Base-by-base conservation (phyloP, 1,140 invertebrate genomes). In the Drosophila mojavensis region DNA sequence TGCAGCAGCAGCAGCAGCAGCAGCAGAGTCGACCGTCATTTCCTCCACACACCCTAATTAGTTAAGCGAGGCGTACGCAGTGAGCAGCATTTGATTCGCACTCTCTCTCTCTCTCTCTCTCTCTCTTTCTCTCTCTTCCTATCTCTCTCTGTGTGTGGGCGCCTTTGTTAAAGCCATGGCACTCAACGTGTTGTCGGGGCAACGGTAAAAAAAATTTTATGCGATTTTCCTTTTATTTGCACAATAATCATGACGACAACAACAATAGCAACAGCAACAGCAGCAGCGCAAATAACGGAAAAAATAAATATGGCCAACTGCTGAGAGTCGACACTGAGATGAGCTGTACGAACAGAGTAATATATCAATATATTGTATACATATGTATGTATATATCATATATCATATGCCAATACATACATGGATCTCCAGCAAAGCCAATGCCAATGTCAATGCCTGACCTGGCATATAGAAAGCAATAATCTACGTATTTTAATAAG, bases 41-140 rank as follows among this genome's bases (percentile, higher is more conserved):
- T 82, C 62, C 76, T 82, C 83, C 83, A 86, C 72, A 88, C 83
- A 66, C 76, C 83, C 84, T 88, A 88, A 88, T 88, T 88, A 88
- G 83, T 82, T 83, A 83, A 88, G 76, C 79, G 83, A 86, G 75
- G 83, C 83, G 63, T 80, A 68, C 65, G 65, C 68, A 62, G 65
- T 64, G 66, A 79, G 48, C 72, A 73, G 53, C 15, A 20, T 67
- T 67, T 73, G 63, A 28, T 17, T 7, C 26, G 10, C 55, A 20
- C 28, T 10, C 17, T 13, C 5, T 28, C 30, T 33, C 9, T 5
- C 33, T 36, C 9, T 5, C 33, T 33, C 5, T 33, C 9, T 5
- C 1, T 36, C 9, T 1, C 2, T 10, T n/a, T 24, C 48, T 24
- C 30, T 10, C 48, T 24, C 30, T 10, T 24, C 20, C 20, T 2